Evolutionary conservation across 1,140 invertebrate genomes (phyloP), one percentile per base, ranked within the genome.

Genomic region (Leptoteleia sp.): DNA sequence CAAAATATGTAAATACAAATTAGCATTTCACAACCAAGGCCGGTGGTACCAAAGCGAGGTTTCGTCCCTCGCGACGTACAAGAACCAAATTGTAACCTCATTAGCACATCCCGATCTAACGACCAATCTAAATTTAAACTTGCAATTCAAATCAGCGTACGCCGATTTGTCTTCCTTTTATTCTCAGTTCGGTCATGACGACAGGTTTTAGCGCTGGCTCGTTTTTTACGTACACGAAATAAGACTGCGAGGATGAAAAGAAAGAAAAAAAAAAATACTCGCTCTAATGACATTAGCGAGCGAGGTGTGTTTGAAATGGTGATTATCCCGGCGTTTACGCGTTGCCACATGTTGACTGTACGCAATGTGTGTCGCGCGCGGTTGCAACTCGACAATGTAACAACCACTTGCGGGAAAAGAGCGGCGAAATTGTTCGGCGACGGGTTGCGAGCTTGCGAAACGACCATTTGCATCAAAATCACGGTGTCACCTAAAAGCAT

Each of bases 1-100:
- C 68, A 72, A 72, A 72, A 62, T 62, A 62, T 62, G 68, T 62
- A 62, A 72, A 62, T 72, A 54, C 27, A 54, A 73, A 64, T 73
- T 64, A 55, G 40, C 57, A 73, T 64, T 55, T 64, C 57, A 62
- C 70, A 62, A 64, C 48, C 70, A 64, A 73, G 57, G 70, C 48
- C 57, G 59, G n/a, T n/a, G 55, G 7, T 29, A n/a, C 42, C 15
- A 35, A 11, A 25, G 35, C 43, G 22, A 35, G 47, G 35, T 62
- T 54, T 31, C n/a, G 54, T 35, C 29, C 55, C 35, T 33, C 45
- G 50, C 37, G 52, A 50, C 50, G n/a, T 47, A 38, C 35, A 38
- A 71, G 37, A n/a, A 72, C 57, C 57, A 72, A 62, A 72, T 48
- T 64, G 68, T 64, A 72, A 55, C 68, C 57, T 72, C 57, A 72